Conservation (phyloP, 2,888 invertebrate genomes). For the Anagyrus pseudococci region DNA sequence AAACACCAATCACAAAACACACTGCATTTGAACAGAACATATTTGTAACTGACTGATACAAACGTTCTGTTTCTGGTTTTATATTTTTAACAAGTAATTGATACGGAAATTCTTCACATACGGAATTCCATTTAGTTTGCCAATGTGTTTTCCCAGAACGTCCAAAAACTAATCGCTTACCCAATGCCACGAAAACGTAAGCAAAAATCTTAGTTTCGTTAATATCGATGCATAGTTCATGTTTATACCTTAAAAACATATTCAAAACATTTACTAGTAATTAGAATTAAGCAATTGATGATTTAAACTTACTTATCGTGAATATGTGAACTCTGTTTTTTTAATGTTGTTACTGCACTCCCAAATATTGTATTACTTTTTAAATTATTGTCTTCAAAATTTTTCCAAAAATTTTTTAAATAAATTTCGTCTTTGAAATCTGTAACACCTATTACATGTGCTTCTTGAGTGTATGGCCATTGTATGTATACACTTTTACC, state of each 20-base stretch:
- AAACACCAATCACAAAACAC: slow-evolving; percentile 81
- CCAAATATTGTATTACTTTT: neutral
- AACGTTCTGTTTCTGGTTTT: slow-evolving; percentile 58
- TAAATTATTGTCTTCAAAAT: slow-evolving; percentile 17
- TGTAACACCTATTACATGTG: slow-evolving; percentile 74
- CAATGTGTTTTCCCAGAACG: slow-evolving; percentile 69
- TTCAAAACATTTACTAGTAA: slow-evolving; percentile 13
- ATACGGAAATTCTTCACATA: slow-evolving; percentile 71
- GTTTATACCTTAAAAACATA: slow-evolving; percentile 67
- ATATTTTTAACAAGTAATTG: slow-evolving; percentile 72
- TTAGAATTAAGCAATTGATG: neutral
- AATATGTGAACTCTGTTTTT: slow-evolving; percentile 54
- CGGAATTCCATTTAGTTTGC: slow-evolving; percentile 75
- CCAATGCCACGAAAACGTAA: slow-evolving; percentile 76
- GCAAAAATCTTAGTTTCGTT: slow-evolving; percentile 74
- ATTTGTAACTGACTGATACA: slow-evolving; percentile 64
- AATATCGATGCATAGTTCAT: slow-evolving; percentile 79
- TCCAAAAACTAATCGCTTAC: slow-evolving; percentile 69
- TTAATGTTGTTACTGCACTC: neutral
- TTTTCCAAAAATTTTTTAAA: slow-evolving; percentile 40
- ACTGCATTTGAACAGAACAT: slow-evolving; percentile 72
- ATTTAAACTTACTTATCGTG: slow-evolving; percentile 64
- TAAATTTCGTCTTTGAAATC: slow-evolving; percentile 59
- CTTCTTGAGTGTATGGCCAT: slow-evolving; percentile 92
- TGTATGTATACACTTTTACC: slow-evolving; percentile 81